Percentiles rank a stretch among this genome's conserved stretches.
These are phyloP conservation scores for Sprattus sprattus DNA, from an alignment of 2,113 vertebrate species.

Conservation along the genomic window DNA sequence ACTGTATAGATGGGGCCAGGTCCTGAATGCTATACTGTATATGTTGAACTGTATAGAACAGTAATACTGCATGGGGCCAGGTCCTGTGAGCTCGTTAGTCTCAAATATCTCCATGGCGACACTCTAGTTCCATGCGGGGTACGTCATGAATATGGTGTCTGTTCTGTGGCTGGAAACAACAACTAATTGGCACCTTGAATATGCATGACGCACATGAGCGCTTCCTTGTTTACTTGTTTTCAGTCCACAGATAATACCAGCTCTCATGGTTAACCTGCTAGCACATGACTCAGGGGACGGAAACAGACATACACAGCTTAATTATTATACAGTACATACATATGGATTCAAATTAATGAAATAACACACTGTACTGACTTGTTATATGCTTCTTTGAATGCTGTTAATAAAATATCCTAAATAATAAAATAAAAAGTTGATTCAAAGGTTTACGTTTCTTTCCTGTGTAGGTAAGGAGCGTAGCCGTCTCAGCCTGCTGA, in stretches of 20 bases:
- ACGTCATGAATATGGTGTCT: background rate
- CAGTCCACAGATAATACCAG: background rate
- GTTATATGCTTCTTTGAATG: background rate
- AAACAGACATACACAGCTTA: background rate
- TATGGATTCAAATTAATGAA: background rate
- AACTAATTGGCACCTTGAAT: background rate
- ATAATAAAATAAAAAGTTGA: background rate
- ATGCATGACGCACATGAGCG: background rate
- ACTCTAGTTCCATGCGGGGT: background rate
- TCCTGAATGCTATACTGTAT: too few relatives aligned
- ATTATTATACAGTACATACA: background rate
- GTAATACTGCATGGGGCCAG: background rate
- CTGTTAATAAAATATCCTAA: background rate
- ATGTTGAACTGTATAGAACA: background rate
- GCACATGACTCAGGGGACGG: background rate
- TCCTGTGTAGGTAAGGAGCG: slow-evolving; percentile 62
- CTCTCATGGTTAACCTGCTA: background rate
- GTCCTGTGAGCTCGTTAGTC: background rate
- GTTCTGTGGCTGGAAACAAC: background rate
- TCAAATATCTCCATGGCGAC: background rate
- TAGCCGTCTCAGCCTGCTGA: slow-evolving; percentile 60
- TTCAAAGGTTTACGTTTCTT: background rate
- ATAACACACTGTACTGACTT: background rate
- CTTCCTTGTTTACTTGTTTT: background rate
- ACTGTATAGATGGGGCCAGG: too few relatives aligned